These are phyloP conservation scores for Spheniscus mendiculus DNA, from an alignment of 2,113 vertebrate species.

Conservation along the genomic window DNA sequence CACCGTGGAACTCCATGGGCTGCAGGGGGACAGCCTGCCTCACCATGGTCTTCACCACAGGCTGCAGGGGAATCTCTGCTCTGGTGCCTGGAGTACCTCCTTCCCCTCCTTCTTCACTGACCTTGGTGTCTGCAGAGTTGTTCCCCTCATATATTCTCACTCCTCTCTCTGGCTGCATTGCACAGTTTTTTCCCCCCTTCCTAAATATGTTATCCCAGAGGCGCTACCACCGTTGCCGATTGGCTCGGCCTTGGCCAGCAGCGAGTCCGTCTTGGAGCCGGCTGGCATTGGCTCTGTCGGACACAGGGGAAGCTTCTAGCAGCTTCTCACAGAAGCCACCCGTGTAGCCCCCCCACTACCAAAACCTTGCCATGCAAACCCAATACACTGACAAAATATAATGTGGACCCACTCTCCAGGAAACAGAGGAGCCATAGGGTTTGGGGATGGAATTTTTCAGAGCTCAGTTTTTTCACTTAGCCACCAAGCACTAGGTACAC, in stretches of 20 bases:
- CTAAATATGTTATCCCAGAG: neutral
- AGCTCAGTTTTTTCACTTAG: neutral
- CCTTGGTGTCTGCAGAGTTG: neutral
- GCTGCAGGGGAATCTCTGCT: neutral
- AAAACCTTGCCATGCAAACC: neutral
- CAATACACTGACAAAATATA: neutral
- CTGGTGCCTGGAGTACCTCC: neutral
- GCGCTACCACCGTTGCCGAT: accelerated
- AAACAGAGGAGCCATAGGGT: neutral
- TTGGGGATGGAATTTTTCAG: neutral
- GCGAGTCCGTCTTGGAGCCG: neutral
- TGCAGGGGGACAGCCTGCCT: neutral
- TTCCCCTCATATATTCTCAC: neutral
- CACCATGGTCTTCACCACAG: neutral
- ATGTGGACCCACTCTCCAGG: neutral
- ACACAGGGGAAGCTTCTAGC: neutral
- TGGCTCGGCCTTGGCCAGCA: neutral
- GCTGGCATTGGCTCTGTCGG: neutral
- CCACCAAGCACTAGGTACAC: neutral
- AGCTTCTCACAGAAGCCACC: neutral
- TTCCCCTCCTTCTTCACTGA: neutral
- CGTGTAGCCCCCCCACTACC: neutral
- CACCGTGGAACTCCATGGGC: neutral
- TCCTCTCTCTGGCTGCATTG: neutral
- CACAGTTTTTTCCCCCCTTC: neutral